Evolutionary conservation across 53 echinoderm and acorn worm species (phyloP), one percentile per base, ranked within the genome.

Genomic region (Antedon mediterranea): DNA sequence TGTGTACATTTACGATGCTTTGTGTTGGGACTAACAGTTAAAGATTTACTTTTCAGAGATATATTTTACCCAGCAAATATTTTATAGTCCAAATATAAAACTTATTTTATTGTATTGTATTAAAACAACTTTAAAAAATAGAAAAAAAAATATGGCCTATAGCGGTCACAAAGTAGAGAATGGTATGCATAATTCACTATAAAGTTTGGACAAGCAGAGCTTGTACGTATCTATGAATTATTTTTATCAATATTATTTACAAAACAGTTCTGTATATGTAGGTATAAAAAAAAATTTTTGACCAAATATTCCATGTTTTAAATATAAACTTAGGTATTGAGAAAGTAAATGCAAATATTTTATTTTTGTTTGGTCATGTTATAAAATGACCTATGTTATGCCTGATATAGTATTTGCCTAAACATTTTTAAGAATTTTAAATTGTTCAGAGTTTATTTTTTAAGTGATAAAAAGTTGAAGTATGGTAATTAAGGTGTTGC

Each of bases 181-280:
- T 33, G 34, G 32, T 32, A 34, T 76, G 34, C 32, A 57, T 76
- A 57, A 57, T 57, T 57, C 23, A 57, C 57, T 57, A 8, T 15
- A 2, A 57, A 23, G 57, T 26, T 18, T 26, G 11, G 14, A 57
- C 23, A 57, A 37, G 3, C 57, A 18, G 57, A 57, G 57, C 57
- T 23, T 57, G 57, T 3, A 57, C 77, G 71, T 86, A 72, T 81
- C 31, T 81, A 43, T 43, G 77, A 74, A 34, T 82, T 76, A 79
- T 88, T 84, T 88, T 88, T 88, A 84, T 84, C 84, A 84, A 88
- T 88, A 88, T 88, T 88, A 76, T 76, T 76, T 76, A 83, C 88
- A 88, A n/a, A n/a, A 84, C 83, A 83, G 83, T 84, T 81, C 57
- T 88, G 88, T 88, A 88, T 88, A 84, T 88, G 88, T 88, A 88